Base-by-base conservation (phyloP, 2,797 vertebrate species). In the Poecile montanus region DNA sequence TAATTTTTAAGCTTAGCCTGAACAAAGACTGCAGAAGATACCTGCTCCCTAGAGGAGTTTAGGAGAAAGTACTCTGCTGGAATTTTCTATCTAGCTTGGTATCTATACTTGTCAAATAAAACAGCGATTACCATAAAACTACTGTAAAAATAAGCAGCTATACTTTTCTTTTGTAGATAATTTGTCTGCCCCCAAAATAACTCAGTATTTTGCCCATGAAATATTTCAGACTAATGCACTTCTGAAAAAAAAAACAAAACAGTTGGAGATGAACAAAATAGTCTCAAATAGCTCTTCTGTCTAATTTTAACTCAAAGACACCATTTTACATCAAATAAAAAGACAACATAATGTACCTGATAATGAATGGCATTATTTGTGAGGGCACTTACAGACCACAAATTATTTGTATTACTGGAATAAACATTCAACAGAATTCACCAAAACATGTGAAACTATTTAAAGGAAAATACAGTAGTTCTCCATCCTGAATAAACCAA, bases 141-240 rank as follows among this genome's bases (percentile, higher is more conserved):
- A 85, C 56, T 63, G 88, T 36, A 94, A 95, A 89, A 91, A 81
- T 93, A 91, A 91, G 90, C 30, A 85, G 81, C 22, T 77, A 34
- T 76, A 60, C 78, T 85, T 88, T 60, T 94, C 81, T 83, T 84
- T 57, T 36, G 51, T 25, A 77, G 82, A 70, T 48, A n/a, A 45
- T 86, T 91, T 85, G 80, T 82, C 75, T 89, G 47, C 42, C 70
- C 80, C 58, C 29, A 82, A 75, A 94, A 95, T 76, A 95, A 82
- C 80, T 71, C 56, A 5, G 54, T 92, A 67, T 94, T 94, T 95
- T 92, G 74, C 53, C 68, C 2, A 13, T 61, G 51, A 95, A 96
- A 93, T 84, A 79, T 66, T 92, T 94, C 80, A 95, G 73, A 73
- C 88, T 95, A 97, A 95, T 89, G 93, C 91, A 88, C 73, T 95